Conservation (phyloP, 1,140 invertebrate genomes). For the Acromyrmex echinatior region DNA sequence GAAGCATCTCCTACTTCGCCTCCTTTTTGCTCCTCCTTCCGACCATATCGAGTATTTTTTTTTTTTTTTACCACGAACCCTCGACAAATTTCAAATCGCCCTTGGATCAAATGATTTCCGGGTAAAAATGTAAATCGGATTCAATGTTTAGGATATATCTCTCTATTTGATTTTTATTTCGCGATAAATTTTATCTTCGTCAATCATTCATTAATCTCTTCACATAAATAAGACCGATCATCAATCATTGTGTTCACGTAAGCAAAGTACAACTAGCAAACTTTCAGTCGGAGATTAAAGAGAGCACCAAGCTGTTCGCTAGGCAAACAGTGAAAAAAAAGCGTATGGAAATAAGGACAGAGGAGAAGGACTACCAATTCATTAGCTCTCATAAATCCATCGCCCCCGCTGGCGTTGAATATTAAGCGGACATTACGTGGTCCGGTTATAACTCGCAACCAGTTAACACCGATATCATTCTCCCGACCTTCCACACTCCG, state of each 20-base stretch:
- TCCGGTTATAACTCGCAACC: slow-evolving; percentile 84
- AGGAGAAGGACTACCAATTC: slow-evolving; percentile 81
- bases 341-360: neutral
- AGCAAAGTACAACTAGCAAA: neutral
- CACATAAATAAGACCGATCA: neutral
- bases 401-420: slow-evolving; percentile 83
- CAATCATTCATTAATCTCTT: neutral
- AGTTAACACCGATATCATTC: slow-evolving; percentile 80
- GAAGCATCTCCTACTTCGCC: slow-evolving; percentile 69
- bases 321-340: slow-evolving; percentile 23
- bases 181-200: neutral
- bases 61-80: slow-evolving; percentile 54
- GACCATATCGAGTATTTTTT: slow-evolving; percentile 67
- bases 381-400: slow-evolving; percentile 87
- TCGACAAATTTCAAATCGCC: slow-evolving; percentile 73
- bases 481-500: slow-evolving; percentile 58
- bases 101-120: slow-evolving; percentile 80
- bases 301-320: slow-evolving; percentile 1
- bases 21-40: slow-evolving; percentile 70
- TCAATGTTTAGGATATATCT: neutral
- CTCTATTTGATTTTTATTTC: neutral
- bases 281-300: neutral
- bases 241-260: neutral
- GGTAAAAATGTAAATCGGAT: slow-evolving; percentile 59
- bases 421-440: slow-evolving; percentile 84